A percentile compares a stretch with the other conserved stretches of the same genome.
phyloP scores from a whole-genome alignment of 2,888 invertebrate genomes.

The Trisateles emortualis region DNA sequence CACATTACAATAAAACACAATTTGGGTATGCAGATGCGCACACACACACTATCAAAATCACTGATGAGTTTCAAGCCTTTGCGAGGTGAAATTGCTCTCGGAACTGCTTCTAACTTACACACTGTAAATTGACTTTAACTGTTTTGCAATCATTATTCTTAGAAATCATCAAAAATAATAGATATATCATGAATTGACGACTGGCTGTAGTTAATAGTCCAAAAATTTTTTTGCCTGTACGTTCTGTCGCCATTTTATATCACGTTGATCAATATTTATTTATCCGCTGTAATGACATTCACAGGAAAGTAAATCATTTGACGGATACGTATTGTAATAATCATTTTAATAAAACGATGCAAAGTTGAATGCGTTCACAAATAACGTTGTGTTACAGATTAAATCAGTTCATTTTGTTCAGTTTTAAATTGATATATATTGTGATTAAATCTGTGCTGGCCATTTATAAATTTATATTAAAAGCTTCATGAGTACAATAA shows the following conservation, averaged over 20 bases:
- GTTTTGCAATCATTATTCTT: too few relatives aligned
- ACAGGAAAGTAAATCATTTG: constrained; percentile 7
- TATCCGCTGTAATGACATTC: not conserved
- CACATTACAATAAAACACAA: too few relatives aligned
- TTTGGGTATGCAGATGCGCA: too few relatives aligned
- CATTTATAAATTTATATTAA: not conserved
- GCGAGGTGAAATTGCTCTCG: too few relatives aligned
- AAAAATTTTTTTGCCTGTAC: too few relatives aligned
- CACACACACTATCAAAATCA: too few relatives aligned
- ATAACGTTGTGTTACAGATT: constrained; percentile 5
- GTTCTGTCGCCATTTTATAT: constrained; percentile 5
- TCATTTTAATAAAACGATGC: constrained; percentile 15
- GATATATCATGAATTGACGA: too few relatives aligned
- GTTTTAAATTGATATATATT: constrained; percentile 23
- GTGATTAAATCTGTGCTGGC: not conserved
- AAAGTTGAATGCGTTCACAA: constrained; percentile 10
- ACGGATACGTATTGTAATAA: constrained; percentile 9
- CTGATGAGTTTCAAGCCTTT: too few relatives aligned
- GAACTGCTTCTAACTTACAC: too few relatives aligned
- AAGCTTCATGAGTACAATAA: not conserved
- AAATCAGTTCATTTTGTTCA: constrained; percentile 14
- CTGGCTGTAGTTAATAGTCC: too few relatives aligned
- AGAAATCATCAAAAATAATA: too few relatives aligned
- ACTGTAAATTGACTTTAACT: too few relatives aligned
- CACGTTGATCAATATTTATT: constrained; percentile 4